Base-by-base conservation (phyloP, 2,113 vertebrate species). In the Emberiza fucata region DNA sequence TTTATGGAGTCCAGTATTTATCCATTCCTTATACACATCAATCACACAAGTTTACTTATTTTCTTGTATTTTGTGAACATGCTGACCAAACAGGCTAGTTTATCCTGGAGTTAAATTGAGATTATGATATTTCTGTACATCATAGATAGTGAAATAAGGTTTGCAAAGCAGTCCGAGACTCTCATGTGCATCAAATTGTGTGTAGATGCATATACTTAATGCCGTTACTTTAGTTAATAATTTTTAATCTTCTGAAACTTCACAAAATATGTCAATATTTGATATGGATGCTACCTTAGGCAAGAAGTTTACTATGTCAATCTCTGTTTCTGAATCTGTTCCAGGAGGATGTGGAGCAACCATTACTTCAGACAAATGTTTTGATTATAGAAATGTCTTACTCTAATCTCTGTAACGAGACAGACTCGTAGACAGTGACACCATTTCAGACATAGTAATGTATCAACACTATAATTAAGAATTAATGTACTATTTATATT, bases 401-500 rank as follows among this genome's bases (percentile, higher is more conserved):
- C 83, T 29, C 53, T 83, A 44, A 59, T 88, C 50, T 81, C 76
- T 84, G 11, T 93, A 47, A 90, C 1, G 9, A 96, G 37, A 14
- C 47, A 45, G 50, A 84, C 15, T 86, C 77, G 86, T 53, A 91
- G 47, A 45, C 72, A 59, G 18, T 73, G 79, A 59, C 63, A 88
- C 11, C 4, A 9, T 51, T 83, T 88, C 70, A 88, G 68, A 54
- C n/a, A 71, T 16, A 88, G 37, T 64, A 91, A 83, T 57, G 31
- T 76, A 76, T 82, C 57, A 85, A 72, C 87, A 69, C 37, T 45
- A 79, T 91, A 87, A 94, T 81, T 95, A 94, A 87, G 79, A 66
- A 87, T 91, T 95, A 94, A 88, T 85, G 44, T 60, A 60, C 61
- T 94, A 68, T 94, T 93, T 93, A 78, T 93, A 48, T 59, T 88